Percentiles rank a stretch among this genome's conserved stretches.
Evolutionary conservation across 2,797 vertebrate genomes (phyloP).

Genomic region (Dipus sagitta): DNA sequence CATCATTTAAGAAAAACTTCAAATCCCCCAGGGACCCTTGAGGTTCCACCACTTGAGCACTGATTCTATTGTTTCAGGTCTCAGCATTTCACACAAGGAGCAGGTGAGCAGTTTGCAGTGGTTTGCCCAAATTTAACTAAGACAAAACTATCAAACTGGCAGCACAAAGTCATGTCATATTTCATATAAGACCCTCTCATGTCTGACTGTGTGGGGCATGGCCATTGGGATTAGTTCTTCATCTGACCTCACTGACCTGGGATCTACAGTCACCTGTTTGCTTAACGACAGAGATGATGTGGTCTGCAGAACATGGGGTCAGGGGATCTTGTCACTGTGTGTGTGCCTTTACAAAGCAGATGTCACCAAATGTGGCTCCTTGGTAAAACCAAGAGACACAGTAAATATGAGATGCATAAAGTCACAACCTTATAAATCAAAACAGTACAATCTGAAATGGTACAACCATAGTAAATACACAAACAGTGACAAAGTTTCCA

Average conservation of each 20-base stretch:
- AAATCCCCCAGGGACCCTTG: neutral
- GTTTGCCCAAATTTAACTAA: conserved; percentile 44
- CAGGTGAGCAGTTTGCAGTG: neutral
- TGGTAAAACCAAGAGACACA: neutral
- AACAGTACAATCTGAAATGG: neutral
- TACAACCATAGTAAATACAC: neutral
- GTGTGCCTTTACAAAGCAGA: neutral
- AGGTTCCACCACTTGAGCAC: neutral
- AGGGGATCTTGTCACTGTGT: neutral
- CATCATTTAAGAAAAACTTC: neutral
- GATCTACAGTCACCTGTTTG: neutral
- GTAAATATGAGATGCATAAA: no score
- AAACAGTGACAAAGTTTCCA: neutral
- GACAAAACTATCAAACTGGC: neutral
- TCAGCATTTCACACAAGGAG: conserved; percentile 13
- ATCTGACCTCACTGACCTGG: conserved; percentile 8
- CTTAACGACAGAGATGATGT: neutral
- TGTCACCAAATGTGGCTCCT: no score
- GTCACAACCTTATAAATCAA: neutral
- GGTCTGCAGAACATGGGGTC: no score
- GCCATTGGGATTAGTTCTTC: neutral
- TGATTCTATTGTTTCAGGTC: conserved; percentile 46
- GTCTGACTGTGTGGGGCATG: neutral
- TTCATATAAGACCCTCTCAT: neutral
- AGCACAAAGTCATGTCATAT: neutral